Evolutionary conservation across 37 sponge, comb jelly and placozoan species (phyloP).

Genomic region (Chondrilla cf. caribensis): DNA sequence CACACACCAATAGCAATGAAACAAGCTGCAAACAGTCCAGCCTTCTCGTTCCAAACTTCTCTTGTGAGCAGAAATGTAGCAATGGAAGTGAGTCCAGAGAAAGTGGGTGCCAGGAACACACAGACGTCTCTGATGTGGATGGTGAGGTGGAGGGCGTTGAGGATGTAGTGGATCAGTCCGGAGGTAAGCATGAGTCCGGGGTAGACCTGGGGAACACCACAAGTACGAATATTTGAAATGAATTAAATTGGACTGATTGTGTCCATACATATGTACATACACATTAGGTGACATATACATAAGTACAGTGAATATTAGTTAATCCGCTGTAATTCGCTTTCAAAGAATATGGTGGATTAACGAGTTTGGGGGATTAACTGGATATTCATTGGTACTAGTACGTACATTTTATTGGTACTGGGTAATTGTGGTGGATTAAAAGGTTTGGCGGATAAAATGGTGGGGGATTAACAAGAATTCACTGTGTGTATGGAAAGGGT

Average conservation of each 20-base stretch:
- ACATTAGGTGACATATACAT: background rate
- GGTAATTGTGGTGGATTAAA: too few species aligned
- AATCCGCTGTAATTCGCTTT: too few species aligned
- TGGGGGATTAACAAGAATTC: too few species aligned
- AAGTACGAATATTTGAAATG: background rate
- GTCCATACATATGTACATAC: background rate
- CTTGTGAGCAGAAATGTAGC: constrained; percentile 90
- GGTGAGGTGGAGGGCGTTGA: constrained; percentile 86
- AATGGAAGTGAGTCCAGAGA: constrained; percentile 93
- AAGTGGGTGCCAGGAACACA: constrained; percentile 93
- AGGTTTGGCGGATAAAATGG: too few species aligned
- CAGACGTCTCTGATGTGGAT: constrained; percentile 97
- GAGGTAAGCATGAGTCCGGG: constrained; percentile 99
- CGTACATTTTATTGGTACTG: too few species aligned
- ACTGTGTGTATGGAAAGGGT: background rate
- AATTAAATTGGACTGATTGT: too few species aligned
- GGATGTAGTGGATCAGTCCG: constrained; percentile 87
- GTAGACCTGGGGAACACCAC: constrained; percentile 72
- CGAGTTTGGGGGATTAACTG: too few species aligned
- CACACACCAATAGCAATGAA: constrained; percentile 92
- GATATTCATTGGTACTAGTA: too few species aligned
- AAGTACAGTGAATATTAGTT: too few species aligned
- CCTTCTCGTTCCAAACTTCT: constrained; percentile 94
- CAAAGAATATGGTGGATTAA: too few species aligned
- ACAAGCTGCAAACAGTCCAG: constrained; percentile 96